Evolutionary conservation across 2,797 vertebrate genomes (phyloP).

Genomic region (Gymnodraco acuticeps): DNA sequence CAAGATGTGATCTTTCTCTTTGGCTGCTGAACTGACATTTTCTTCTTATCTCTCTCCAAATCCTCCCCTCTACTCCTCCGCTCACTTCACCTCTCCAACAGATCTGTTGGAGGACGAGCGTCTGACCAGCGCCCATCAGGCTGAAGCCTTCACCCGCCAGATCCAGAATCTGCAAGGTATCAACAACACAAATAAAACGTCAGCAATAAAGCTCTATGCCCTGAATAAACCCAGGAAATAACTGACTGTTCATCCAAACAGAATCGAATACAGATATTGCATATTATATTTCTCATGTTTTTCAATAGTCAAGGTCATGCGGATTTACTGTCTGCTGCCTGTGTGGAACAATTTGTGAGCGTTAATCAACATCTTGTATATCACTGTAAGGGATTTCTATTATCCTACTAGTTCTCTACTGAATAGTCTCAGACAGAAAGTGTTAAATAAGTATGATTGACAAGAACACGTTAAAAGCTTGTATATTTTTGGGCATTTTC

Average conservation of each 20-base stretch:
- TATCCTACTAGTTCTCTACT: constrained; percentile 13
- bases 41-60: constrained; percentile 52
- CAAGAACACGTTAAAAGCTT: constrained; percentile 3
- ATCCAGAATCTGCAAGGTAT: constrained; percentile 93
- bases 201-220: neutral
- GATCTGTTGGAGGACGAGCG: constrained; percentile 93
- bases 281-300: neutral
- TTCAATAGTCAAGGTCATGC: neutral
- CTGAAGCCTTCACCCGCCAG: constrained; percentile 92
- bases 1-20: constrained; percentile 61
- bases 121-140: constrained; percentile 91
- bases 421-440: constrained; percentile 20
- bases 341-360: neutral
- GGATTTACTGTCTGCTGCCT: neutral
- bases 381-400: constrained; percentile 22
- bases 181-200: neutral
- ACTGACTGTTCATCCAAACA: neutral
- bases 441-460: constrained; percentile 5
- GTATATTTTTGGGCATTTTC: neutral
- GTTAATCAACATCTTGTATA: constrained; percentile 9
- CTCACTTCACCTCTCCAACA: constrained; percentile 56
- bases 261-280: neutral
- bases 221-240: neutral
- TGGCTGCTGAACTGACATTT: constrained; percentile 51
- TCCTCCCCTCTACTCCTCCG: constrained; percentile 3